phyloP scores from a whole-genome alignment of 2,888 invertebrate species.

The Drosophila neutralis region DNA sequence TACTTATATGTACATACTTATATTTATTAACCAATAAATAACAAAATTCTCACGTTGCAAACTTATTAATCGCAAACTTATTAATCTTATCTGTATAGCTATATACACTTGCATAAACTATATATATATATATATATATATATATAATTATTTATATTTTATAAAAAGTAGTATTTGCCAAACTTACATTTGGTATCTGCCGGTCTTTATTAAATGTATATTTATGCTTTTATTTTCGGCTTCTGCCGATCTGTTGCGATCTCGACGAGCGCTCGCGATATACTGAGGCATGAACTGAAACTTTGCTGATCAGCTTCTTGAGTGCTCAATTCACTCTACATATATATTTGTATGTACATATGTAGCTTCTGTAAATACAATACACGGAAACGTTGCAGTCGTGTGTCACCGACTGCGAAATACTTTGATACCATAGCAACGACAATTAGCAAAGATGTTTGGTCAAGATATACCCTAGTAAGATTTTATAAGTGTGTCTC shows the following conservation, averaged over 20 bases:
- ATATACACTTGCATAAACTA: not conserved
- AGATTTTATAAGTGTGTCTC: too few species aligned
- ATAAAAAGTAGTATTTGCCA: not conserved
- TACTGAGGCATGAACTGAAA: not conserved
- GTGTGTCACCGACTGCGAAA: not conserved
- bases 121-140: not conserved
- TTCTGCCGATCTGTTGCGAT: not conserved
- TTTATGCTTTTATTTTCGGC: fast-evolving
- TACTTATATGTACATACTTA: not conserved
- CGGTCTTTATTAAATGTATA: not conserved
- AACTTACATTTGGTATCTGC: not conserved
- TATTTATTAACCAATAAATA: not conserved
- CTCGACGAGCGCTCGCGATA: not conserved
- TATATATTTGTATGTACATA: not conserved
- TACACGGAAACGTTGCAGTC: not conserved
- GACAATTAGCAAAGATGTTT: not conserved
- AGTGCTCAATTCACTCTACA: too few species aligned
- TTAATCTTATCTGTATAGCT: conserved; percentile 5
- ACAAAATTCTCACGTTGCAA: too few species aligned
- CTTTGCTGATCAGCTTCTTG: too few species aligned
- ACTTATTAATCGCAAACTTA: not conserved
- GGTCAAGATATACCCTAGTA: not conserved
- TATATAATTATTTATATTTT: not conserved
- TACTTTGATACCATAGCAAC: not conserved
- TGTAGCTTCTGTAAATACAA: not conserved